A percentile compares a stretch with the other conserved stretches of the same genome.
Evolutionary conservation across 1,140 invertebrate species (phyloP).

Genomic region (Cyclargus thomasi): DNA sequence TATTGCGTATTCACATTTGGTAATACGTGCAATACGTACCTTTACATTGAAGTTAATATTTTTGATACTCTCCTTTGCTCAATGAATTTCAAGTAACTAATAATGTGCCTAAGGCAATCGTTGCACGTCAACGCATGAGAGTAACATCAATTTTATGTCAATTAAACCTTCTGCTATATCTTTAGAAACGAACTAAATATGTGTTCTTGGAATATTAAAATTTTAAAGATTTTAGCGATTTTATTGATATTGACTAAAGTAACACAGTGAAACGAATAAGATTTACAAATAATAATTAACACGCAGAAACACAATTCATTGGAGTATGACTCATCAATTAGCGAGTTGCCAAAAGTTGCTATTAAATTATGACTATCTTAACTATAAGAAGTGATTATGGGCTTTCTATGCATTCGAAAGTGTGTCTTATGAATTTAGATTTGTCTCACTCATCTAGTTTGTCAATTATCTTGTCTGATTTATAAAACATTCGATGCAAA

Average conservation of each 20-base stretch:
- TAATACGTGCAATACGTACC: conserved; percentile 5
- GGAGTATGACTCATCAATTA: background rate
- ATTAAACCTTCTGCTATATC: no score
- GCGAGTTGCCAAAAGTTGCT: conserved; percentile 12
- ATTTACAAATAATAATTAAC: background rate
- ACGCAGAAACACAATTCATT: background rate
- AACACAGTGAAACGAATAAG: background rate
- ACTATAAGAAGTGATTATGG: conserved; percentile 4
- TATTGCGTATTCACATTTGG: conserved; percentile 27
- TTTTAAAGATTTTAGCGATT: background rate
- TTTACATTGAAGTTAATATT: background rate
- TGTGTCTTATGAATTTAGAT: conserved; percentile 8
- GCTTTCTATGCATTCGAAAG: conserved; percentile 5
- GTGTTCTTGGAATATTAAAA: background rate
- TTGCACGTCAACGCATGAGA: no score
- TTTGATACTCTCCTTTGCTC: background rate
- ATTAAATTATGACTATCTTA: conserved; percentile 12
- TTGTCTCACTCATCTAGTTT: background rate
- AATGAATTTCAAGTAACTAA: background rate
- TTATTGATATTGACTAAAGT: background rate
- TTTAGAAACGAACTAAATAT: no score
- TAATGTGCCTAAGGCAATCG: no score
- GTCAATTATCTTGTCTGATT: conserved; percentile 3
- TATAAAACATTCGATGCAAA: background rate
- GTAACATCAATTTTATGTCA: no score